Conservation (phyloP, 2,797 vertebrate species). For the Poecilia wingei region DNA sequence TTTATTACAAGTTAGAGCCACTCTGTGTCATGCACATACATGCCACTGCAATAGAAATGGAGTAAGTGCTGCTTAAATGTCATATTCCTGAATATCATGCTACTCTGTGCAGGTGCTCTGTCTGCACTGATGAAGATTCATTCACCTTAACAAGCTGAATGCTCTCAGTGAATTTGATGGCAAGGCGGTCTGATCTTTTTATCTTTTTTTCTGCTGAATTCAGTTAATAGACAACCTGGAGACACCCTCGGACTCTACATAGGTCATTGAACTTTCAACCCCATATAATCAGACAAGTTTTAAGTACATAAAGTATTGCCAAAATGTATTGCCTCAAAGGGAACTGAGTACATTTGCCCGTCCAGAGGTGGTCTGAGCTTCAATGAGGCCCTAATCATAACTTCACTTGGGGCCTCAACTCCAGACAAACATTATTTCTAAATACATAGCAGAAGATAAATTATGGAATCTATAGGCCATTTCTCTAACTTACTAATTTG, state of each 20-base stretch:
- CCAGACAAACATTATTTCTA: not conserved
- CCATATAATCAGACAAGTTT: not conserved
- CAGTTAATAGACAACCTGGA: not conserved
- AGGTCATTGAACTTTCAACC: not conserved
- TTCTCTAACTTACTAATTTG: not conserved
- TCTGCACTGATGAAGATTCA: not conserved
- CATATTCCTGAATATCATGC: not conserved
- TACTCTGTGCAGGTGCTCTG: not conserved
- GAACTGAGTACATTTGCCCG: not conserved
- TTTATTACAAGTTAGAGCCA: not conserved
- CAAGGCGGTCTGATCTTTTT: not conserved
- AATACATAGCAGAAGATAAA: not conserved
- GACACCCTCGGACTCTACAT: not conserved
- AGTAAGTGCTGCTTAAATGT: not conserved
- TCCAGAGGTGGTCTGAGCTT: not conserved
- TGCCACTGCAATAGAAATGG: not conserved
- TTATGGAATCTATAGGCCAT: not conserved
- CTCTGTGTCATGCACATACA: not conserved
- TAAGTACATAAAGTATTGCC: not conserved
- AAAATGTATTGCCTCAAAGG: not conserved
- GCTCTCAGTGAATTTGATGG: not conserved
- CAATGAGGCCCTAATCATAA: not conserved
- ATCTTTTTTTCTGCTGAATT: not conserved
- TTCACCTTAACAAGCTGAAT: not conserved
- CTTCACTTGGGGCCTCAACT: not conserved